phyloP scores from a whole-genome alignment of 1,140 invertebrate species.

The Neodiprion fabricii region DNA sequence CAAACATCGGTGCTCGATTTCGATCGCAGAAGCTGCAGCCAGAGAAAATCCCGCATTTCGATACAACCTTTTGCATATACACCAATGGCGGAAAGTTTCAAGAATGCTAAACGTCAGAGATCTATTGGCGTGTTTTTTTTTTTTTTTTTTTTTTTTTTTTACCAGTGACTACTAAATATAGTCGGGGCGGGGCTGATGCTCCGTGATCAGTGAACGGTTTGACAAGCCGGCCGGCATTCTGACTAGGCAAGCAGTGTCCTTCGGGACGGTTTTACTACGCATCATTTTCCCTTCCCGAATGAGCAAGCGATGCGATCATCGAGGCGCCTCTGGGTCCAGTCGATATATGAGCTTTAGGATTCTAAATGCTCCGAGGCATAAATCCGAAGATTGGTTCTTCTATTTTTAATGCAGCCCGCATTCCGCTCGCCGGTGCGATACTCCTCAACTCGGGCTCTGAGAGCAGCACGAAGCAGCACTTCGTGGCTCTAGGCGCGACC shows the following conservation, averaged over 20 bases:
- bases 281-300: not conserved
- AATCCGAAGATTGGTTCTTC: not conserved
- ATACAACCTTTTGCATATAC: too few relatives aligned
- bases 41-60: too few relatives aligned
- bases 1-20: too few relatives aligned
- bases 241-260: not conserved
- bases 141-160: too few relatives aligned
- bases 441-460: too few relatives aligned
- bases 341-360: not conserved
- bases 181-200: conserved; percentile 19
- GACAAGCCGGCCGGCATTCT: conserved; percentile 19
- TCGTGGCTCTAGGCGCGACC: too few relatives aligned
- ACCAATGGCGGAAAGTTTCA: not conserved
- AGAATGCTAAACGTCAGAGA: not conserved
- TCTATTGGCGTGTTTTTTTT: not conserved
- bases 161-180: conserved; percentile 18
- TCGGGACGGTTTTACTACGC: not conserved
- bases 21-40: too few relatives aligned
- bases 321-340: not conserved
- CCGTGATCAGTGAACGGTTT: conserved; percentile 12
- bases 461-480: too few relatives aligned
- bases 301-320: too few relatives aligned
- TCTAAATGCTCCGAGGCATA: too few relatives aligned
- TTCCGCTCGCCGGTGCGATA: not conserved
- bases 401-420: conserved; percentile 3